Evolutionary conservation across 2,113 vertebrate species (phyloP), one percentile per base, ranked within the genome.

Genomic region (Osmerus eperlanus): DNA sequence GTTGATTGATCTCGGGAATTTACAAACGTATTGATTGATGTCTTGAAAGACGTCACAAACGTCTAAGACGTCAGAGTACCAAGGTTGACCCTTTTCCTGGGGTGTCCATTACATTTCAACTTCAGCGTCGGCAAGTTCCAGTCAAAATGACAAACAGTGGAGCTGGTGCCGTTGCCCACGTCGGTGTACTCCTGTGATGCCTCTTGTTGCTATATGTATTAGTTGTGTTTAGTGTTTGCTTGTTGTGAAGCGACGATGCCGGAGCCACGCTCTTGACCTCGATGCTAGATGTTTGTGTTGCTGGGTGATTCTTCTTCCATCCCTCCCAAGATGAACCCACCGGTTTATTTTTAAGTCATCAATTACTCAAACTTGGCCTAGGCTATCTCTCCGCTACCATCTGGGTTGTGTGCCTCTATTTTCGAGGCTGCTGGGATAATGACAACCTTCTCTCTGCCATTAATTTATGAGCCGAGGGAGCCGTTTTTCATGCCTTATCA

Each of bases 311-410:
- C 91, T 89, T 93, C 90, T 88, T 90, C 90, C 88, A 82, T 91
- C 91, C 91, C 91, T 90, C 91, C 89, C 85, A 85, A 90, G 72
- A 88, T 92, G 92, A 94, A 90, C 89, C 89, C 90, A 89, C 88
- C 15, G 88, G 91, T 94, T 94, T 94, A 93, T 95, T 94, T 94
- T 94, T 92, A 94, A 96, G 93, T 94, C 94, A 95, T 95, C 94
- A 93, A 93, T 96, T 95, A 94, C 94, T 96, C 94, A 94, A 94
- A 94, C 91, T 93, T 94, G 89, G 92, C 88, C 92, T 88, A 88
- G 88, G 89, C 93, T 93, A 94, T 95, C 94, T 95, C 78, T 91
- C 89, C 92, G 89, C 90, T 88, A 90, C 94, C 94, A 95, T 96
- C 94, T 95, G 94, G 93, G 92, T 90, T 91, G 93, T 93, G 93